Base-by-base conservation (phyloP, 2,113 vertebrate genomes). In the Tetrao urogallus region DNA sequence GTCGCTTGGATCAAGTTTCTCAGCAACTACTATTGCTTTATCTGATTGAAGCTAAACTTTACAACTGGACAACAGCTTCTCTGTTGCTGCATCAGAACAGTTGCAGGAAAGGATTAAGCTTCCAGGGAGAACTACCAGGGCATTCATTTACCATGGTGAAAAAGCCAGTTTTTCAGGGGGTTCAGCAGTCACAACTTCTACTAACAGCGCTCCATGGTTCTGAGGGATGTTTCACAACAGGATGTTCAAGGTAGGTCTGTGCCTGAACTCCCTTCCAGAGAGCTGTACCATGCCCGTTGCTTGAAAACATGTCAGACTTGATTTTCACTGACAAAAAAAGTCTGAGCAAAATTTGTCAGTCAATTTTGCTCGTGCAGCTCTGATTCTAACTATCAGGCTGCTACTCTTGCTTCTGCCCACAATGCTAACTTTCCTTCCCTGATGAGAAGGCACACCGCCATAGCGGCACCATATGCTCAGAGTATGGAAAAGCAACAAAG, bases 1-100 rank as follows among this genome's bases (percentile, higher is more conserved):
- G 71, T 24, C 54, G 77, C 10, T 15, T 20, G 50, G 74, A 90
- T 90, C 58, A 87, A 48, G 48, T 91, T 94, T 92, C 84, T 73
- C 66, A 85, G 71, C 34, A 81, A 64, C 43, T 64, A 28, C 43
- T 84, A 21, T 38, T 13, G 22, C 65, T 92, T 61, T 73, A 84
- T 40, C 54, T 76, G 76, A 86, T 72, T 76, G 86, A 13, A 5
- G 40, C 70, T 70, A 89, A 82, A 91, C 87, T 42, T 66, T 88
- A 69, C 50, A 89, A 77, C 34, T 4, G 38, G 47, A 94, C 91
- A 95, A 86, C 85, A 72, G 45, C 71, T 88, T 36, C 45, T 30
- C 52, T 94, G 85, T 92, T 58, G 32, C 42, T 74, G 47, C 54
- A 36, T 63, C 47, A 28, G 34, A 54, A 12, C 5, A 48, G 32